Conservation (phyloP, 1,140 invertebrate species). For the Drosophila hydei region DNA sequence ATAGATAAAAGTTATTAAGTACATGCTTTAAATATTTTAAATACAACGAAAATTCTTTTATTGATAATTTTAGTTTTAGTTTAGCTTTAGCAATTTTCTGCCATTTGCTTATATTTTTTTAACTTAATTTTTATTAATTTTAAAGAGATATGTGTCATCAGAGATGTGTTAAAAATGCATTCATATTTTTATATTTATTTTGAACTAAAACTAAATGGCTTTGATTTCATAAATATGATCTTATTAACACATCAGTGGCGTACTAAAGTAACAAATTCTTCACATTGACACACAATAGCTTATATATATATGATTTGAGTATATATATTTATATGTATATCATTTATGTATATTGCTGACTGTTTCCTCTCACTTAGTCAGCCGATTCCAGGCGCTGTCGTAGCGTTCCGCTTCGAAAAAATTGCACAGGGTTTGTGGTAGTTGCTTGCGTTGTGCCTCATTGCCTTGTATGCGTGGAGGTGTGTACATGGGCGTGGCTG, state of each 20-base stretch:
- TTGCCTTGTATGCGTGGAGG: slow-evolving; percentile 59
- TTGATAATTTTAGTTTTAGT: too few relatives aligned
- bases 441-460: slow-evolving; percentile 57
- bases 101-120: too few relatives aligned
- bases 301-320: slow-evolving; percentile 5
- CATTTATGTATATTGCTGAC: too few relatives aligned
- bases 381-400: slow-evolving; percentile 70
- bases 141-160: too few relatives aligned
- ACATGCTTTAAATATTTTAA: too few relatives aligned
- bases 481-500: slow-evolving; percentile 50
- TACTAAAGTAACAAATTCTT: background rate
- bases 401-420: slow-evolving; percentile 64
- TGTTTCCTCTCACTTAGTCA: slow-evolving; percentile 56
- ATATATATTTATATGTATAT: slow-evolving; percentile 11
- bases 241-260: background rate
- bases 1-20: background rate
- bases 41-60: too few relatives aligned
- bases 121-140: too few relatives aligned
- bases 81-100: too few relatives aligned
- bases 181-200: background rate
- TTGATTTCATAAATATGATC: background rate
- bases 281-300: slow-evolving; percentile 46
- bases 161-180: too few relatives aligned
- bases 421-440: slow-evolving; percentile 59
- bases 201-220: background rate